Base-by-base conservation (phyloP, 2,888 invertebrate species). In the Aleiodes testaceus region DNA sequence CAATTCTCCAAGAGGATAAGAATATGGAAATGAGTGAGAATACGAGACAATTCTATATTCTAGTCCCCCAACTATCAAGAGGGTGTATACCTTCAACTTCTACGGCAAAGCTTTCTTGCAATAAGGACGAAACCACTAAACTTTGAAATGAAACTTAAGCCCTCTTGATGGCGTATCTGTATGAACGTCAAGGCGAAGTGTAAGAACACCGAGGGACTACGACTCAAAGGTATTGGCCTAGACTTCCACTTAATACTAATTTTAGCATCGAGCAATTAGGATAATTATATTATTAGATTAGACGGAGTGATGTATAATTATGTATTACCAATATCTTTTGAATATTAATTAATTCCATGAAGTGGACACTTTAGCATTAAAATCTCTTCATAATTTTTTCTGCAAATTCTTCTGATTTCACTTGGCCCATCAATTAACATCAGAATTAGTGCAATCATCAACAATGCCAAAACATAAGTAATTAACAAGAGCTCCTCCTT, bases 211-310 rank as follows among this genome's bases (percentile, higher is more conserved):
- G 45, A 55, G 67, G 22, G 66, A 36, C 22, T 67, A 45, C 55
- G 55, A 44, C 67, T 55, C 44, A 67, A 30, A 53, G 49, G 42
- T 16, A 67, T 44, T 68, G 64, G 22, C 73, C 45, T 70, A 73
- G 78, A 77, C 77, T 76, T 75, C 75, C 77, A 78, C 81, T 81
- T 80, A 81, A 82, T 80, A 78, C 76, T 79, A 80, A 82, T 80
- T 79, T 78, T 79, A 80, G 81, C 81, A 77, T 80, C 79, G 77
- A 79, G 78, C 81, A 81, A 81, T 81, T 82, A 80, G 77, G 75
- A 71, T 82, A 80, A 82, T 82, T 80, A 78, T 77, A 75, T 82
- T 81, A 81, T 72, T 69, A 70, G 36, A 14, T 52, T 6, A 7
- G 45, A 7, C n/a, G 14, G 9, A 66, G 42, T 52, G 66, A 53